Percentiles rank a stretch among this genome's conserved stretches.
phyloP scores from a whole-genome alignment of 2,888 invertebrate genomes.

The Mesochorus sp. region DNA sequence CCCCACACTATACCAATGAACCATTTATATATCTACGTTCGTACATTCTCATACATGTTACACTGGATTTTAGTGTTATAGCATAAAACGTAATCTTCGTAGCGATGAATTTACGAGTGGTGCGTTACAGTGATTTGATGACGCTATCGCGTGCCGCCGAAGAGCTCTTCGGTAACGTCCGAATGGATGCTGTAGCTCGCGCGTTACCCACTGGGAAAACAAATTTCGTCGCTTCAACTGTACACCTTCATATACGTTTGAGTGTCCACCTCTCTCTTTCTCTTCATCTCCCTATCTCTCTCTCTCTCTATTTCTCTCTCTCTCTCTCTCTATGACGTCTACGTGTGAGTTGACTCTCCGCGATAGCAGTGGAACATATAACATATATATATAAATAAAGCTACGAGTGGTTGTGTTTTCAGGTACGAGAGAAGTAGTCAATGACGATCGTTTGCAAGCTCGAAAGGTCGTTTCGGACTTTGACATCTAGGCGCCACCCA shows the following conservation, averaged over 20 bases:
- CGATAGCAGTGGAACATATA: too few species aligned
- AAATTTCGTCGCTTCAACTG: constrained; percentile 51
- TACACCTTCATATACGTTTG: constrained; percentile 30
- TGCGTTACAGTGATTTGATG: constrained; percentile 72
- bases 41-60: constrained; percentile 50
- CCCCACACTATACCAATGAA: constrained; percentile 16
- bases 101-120: constrained; percentile 72
- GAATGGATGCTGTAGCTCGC: constrained; percentile 50
- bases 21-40: background rate
- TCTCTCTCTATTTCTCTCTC: constrained; percentile 28
- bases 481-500: constrained; percentile 48
- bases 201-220: constrained; percentile 52
- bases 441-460: constrained; percentile 59
- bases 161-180: constrained; percentile 60
- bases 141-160: constrained; percentile 65
- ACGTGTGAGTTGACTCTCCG: constrained; percentile 12
- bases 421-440: constrained; percentile 52
- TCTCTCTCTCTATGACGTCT: background rate
- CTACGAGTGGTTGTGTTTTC: constrained; percentile 47
- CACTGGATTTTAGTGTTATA: constrained; percentile 71
- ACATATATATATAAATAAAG: too few species aligned
- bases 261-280: constrained; percentile 27
- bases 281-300: background rate
- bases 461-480: constrained; percentile 57
- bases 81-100: constrained; percentile 71